Conservation (phyloP, 1,140 invertebrate species). For the Penaeus japonicus region DNA sequence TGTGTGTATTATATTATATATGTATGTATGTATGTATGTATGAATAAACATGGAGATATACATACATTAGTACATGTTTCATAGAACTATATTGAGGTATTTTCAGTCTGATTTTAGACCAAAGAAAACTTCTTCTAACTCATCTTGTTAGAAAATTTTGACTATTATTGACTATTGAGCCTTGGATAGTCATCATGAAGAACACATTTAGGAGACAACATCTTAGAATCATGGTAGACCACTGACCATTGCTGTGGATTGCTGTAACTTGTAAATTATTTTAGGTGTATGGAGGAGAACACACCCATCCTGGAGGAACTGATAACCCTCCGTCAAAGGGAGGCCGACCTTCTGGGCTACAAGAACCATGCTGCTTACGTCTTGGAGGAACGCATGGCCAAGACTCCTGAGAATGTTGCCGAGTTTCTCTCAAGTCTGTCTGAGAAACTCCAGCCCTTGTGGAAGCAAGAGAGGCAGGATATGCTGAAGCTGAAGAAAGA, state of each 20-base stretch:
- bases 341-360: constrained; percentile 67
- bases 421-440: constrained; percentile 66
- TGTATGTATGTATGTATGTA: neutral
- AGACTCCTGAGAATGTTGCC: constrained; percentile 66
- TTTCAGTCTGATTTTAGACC: too few species aligned
- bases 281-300: constrained; percentile 68
- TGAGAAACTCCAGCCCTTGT: constrained; percentile 66
- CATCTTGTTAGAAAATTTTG: too few species aligned
- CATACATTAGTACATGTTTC: neutral
- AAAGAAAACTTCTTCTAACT: too few species aligned
- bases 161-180: too few species aligned
- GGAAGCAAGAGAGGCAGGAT: constrained; percentile 65
- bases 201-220: too few species aligned
- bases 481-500: constrained; percentile 68
- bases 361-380: constrained; percentile 67
- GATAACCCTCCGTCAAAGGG: constrained; percentile 66
- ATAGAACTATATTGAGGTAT: neutral
- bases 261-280: too few species aligned
- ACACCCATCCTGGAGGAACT: constrained; percentile 68
- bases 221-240: too few species aligned
- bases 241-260: too few species aligned
- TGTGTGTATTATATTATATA: too few species aligned
- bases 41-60: neutral
- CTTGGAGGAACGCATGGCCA: constrained; percentile 69
- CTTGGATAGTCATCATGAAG: too few species aligned